Evolutionary conservation across 2,888 invertebrate genomes (phyloP).

Genomic region (Seira musarum): DNA sequence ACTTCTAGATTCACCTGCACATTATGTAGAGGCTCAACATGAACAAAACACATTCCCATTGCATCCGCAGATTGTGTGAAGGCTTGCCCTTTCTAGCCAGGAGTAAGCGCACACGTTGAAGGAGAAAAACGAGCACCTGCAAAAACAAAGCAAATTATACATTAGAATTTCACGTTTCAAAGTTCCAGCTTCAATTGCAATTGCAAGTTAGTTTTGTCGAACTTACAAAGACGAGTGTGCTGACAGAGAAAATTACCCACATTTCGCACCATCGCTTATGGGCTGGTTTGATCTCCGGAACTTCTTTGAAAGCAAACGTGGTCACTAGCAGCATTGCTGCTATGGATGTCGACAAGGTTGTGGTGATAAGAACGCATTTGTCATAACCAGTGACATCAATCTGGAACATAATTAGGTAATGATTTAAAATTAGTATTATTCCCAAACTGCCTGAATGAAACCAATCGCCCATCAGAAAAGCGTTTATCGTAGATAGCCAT

Average conservation of each 20-base stretch:
- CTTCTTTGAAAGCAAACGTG: conserved; percentile 32
- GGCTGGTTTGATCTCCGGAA: not conserved
- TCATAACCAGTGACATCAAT: conserved; percentile 45
- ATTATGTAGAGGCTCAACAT: not conserved
- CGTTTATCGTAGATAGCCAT: not conserved
- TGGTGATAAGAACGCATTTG: conserved; percentile 26
- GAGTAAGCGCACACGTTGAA: conserved; percentile 2
- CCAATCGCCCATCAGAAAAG: not conserved
- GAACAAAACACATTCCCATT: conserved; percentile 1
- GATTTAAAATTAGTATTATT: too few species aligned
- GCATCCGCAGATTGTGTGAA: not conserved
- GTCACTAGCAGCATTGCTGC: conserved; percentile 42
- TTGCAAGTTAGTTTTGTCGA: too few species aligned
- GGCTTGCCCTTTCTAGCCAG: not conserved
- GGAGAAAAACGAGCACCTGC: not conserved
- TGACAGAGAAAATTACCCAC: conserved; percentile 35
- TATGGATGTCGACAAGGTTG: conserved; percentile 18
- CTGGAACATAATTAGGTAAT: conserved; percentile 40
- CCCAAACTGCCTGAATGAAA: too few species aligned
- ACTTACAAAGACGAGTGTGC: conserved; percentile 44
- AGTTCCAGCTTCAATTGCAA: too few species aligned
- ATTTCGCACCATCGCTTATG: conserved; percentile 35
- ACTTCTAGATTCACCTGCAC: too few species aligned
- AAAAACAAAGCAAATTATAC: not conserved
- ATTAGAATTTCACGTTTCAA: not conserved